Evolutionary conservation across 2,797 vertebrate genomes (phyloP), one percentile per base, ranked within the genome.

Genomic region (Sarcoramphus papa): DNA sequence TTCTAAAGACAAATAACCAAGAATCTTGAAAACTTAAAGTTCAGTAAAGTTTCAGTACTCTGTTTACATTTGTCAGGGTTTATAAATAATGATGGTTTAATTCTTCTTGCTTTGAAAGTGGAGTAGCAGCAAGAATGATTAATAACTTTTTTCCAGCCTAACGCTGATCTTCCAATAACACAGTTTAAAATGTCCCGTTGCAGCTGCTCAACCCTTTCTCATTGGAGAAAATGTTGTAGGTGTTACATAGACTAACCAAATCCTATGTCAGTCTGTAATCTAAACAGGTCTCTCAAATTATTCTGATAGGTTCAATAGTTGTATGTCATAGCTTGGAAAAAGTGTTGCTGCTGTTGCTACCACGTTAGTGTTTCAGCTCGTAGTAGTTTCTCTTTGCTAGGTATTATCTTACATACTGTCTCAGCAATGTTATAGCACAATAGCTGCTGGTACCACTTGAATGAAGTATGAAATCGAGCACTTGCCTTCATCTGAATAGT

Each of bases 1-100:
- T 95, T 96, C 82, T 81, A 70, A 91, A 45, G n/a, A 74, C 10
- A 74, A 88, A 90, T 94, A 91, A 76, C 41, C 7, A 86, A 77
- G 56, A 74, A 59, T 51, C 47, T 85, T 67, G 40, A 87, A 87
- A 83, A 89, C 19, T 18, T 67, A 4, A 35, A 76, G 21, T 77
- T 62, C 43, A 48, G n/a, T 73, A 21, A 77, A 70, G 12, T 76
- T 91, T 73, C 40, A 40, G 11, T 48, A 65, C 40, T 84, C 20
- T n/a, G 24, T 35, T 79, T 70, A 73, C 12, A 14, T 85, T 69
- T 82, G 24, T 48, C 15, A 33, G 50, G 15, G 24, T 70, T 83
- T 78, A 53, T 45, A 87, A 81, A 88, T 48, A 74, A 45, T n/a
- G 16, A 25, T 6, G 6, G 3, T 43, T 84, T 89, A 51, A 74